Evolutionary conservation across 2,113 vertebrate genomes (phyloP), one percentile per base, ranked within the genome.

Genomic region (Pomatorhinus ruficollis): DNA sequence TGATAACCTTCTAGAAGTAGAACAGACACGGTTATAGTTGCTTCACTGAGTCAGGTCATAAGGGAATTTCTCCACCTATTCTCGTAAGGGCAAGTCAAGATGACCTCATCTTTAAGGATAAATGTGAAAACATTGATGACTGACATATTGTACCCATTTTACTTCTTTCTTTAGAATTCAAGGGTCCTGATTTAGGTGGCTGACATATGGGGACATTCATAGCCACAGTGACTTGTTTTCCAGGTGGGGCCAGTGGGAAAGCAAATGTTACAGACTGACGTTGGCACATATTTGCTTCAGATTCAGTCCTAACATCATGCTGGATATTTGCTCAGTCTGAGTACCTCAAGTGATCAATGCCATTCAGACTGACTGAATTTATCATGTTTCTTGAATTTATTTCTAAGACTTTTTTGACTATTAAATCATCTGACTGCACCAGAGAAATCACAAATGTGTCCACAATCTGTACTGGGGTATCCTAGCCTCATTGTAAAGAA

Each of bases 391-490:
- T 16, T 33, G 8, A 28, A 68, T 57, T 79, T 71, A 61, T 80
- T 76, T 15, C 12, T 27, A 68, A 59, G 14, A 60, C 3, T 52
- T 80, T 52, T 80, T 42, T 47, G 11, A n/a, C 54, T 63, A n/a
- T 37, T 30, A 3, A 68, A 9, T 18, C 20, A 20, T 50, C 23
- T 91, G 52, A 45, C 31, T 86, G 18, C 21, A 72, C 19, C 7
- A 50, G 15, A 81, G 15, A 10, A 68, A 23, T 69, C 35, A 64
- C 10, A 66, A 39, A 50, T 20, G 8, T 22, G 3, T 39, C 25
- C 49, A 39, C 4, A 18, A 15, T 50, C 15, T 42, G 5, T 23
- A 64, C 4, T 21, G 21, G 4, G 0, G 0, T 8, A 52, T 5
- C 1, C 6, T 21, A 49, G 6, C 19, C 21, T 59, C 11, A 24